Conservation (phyloP, 53 echinoderm and acorn worm species). For the Arbacia lixula region DNA sequence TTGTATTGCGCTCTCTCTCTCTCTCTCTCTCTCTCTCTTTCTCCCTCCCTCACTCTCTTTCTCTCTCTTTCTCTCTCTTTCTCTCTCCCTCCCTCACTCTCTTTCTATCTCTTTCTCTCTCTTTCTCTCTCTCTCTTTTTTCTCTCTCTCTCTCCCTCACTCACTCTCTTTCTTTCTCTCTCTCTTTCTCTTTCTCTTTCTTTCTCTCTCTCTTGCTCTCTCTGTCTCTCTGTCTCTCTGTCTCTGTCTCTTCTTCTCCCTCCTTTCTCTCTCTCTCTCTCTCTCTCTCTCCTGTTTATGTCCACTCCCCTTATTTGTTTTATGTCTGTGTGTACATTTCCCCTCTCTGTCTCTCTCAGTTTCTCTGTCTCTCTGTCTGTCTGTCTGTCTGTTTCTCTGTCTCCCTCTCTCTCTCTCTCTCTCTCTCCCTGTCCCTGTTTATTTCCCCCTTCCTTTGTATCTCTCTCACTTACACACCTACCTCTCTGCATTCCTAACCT, state of each 20-base stretch:
- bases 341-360: background rate
- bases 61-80: background rate
- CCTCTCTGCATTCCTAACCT: no score
- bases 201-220: background rate
- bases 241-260: background rate
- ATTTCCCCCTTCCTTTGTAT: background rate
- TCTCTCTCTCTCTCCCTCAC: background rate
- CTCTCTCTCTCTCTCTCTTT: background rate
- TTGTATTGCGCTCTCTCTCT: background rate
- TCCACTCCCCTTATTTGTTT: no score
- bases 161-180: background rate
- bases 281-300: background rate
- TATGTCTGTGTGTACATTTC: no score
- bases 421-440: background rate
- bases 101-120: background rate
- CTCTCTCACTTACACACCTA: background rate
- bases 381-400: background rate
- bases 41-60: background rate
- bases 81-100: background rate
- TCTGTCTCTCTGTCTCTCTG: background rate
- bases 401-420: slow-evolving; percentile 6
- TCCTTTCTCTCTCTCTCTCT: background rate
- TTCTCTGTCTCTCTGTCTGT: background rate
- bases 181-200: background rate
- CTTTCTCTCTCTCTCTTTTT: background rate